phyloP scores from a whole-genome alignment of 2,888 invertebrate species.

The Lissocephala sabroskyi region DNA sequence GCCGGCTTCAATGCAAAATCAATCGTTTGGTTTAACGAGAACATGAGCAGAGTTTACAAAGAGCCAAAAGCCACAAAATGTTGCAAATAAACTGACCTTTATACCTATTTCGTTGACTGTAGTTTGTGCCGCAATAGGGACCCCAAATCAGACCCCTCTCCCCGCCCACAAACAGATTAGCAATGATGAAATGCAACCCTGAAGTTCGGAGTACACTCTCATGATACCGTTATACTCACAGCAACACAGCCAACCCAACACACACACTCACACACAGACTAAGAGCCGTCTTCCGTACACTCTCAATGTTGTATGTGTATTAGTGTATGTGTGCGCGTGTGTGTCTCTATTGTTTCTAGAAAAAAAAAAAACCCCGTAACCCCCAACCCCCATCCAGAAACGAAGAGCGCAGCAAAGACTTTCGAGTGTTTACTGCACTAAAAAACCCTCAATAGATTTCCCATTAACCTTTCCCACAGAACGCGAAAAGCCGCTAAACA shows the following conservation, averaged over 20 bases:
- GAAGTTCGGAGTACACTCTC: too few relatives aligned
- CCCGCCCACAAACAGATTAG: slow-evolving; percentile 7
- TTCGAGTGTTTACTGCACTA: not conserved
- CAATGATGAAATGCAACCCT: too few relatives aligned
- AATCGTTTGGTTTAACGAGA: slow-evolving; percentile 24
- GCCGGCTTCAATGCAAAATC: too few relatives aligned
- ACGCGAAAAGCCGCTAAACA: slow-evolving; percentile 16
- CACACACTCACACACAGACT: slow-evolving; percentile 16
- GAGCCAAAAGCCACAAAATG: slow-evolving; percentile 21
- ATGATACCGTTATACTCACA: slow-evolving; percentile 8
- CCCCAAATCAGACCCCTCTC: slow-evolving; percentile 1
- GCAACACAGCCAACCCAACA: slow-evolving; percentile 3
- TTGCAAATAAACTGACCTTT: slow-evolving; percentile 57
- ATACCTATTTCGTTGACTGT: slow-evolving; percentile 71
- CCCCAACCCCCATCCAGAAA: not conserved
- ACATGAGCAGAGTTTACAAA: slow-evolving; percentile 16
- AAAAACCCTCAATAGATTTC: not conserved
- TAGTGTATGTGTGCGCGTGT: slow-evolving; percentile 43
- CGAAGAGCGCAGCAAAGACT: not conserved
- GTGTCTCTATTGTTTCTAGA: slow-evolving; percentile 1
- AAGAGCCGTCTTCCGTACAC: slow-evolving; percentile 26
- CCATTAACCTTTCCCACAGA: too few relatives aligned
- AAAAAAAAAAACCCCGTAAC: not conserved
- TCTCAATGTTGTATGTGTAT: slow-evolving; percentile 57
- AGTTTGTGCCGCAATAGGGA: slow-evolving; percentile 65